phyloP scores from a whole-genome alignment of 2,113 vertebrate species.

The Suncus etruscus region DNA sequence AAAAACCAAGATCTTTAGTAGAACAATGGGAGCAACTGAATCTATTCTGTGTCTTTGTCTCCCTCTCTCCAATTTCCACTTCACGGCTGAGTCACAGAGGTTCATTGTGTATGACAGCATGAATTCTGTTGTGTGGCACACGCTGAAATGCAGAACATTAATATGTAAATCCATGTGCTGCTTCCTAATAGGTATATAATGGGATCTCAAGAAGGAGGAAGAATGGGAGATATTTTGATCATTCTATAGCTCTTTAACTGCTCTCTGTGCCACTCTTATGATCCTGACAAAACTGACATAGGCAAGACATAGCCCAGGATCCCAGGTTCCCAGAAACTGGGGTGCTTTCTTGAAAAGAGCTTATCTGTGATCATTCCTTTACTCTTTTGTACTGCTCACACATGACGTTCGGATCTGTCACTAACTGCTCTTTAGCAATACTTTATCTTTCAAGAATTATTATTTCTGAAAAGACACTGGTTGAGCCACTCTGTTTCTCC shows the following conservation, averaged over 20 bases:
- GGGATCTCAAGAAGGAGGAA: slow-evolving; percentile 28
- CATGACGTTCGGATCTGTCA: neutral
- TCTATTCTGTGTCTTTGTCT: slow-evolving; percentile 65
- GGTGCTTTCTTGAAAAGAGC: slow-evolving; percentile 22
- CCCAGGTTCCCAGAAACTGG: neutral
- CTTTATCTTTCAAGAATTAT: neutral
- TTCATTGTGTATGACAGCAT: slow-evolving; percentile 63
- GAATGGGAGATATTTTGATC: slow-evolving; percentile 56
- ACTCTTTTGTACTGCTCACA: slow-evolving; percentile 42
- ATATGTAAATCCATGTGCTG: slow-evolving; percentile 66
- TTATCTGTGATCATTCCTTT: slow-evolving; percentile 54
- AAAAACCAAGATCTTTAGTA: slow-evolving; percentile 46
- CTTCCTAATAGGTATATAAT: slow-evolving; percentile 60
- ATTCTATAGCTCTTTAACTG: slow-evolving; percentile 10
- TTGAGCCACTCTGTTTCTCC: neutral
- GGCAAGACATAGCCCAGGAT: neutral
- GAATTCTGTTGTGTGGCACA: slow-evolving; percentile 61
- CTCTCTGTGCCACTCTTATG: neutral
- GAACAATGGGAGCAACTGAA: slow-evolving; percentile 63
- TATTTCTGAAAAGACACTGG: neutral
- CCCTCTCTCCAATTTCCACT: slow-evolving; percentile 61
- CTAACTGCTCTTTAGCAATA: neutral
- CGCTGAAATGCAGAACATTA: slow-evolving; percentile 51
- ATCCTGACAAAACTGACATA: neutral
- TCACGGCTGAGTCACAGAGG: slow-evolving; percentile 69